Base-by-base conservation (phyloP, 2,797 vertebrate species). In the Phrynocephalus vlangalii region DNA sequence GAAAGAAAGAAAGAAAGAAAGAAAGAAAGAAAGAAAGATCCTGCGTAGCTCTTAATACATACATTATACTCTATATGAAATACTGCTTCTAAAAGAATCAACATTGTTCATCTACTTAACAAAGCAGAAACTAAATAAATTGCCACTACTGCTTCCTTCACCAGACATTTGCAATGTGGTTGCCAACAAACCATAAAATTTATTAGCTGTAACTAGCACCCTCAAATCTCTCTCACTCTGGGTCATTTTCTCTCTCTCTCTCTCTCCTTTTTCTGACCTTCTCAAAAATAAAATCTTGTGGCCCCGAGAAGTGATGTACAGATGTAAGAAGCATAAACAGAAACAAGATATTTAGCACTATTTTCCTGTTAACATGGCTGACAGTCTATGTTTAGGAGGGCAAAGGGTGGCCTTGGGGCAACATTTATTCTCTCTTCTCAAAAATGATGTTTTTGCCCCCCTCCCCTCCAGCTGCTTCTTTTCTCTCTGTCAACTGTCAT, bases 141-240 rank as follows among this genome's bases (percentile, higher is more conserved):
- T 93, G 86, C 93, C 90, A 91, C 71, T 91, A 72, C 87, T 0
- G 6, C 87, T 94, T 95, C 91, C 93, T 95, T 50, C 1, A 93
- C 91, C 88, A 88, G 80, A 86, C 87, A 91, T 91, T 93, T 90
- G 92, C 92, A 92, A 95, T 95, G 95, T 95, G 94, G 95, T 94
- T 96, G 94, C 93, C 91, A 95, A 93, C 89, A 91, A 94, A 94
- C 94, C 93, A 92, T 93, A 93, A 95, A 96, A 96, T 95, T 94
- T 93, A 95, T 93, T 79, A 84, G 95, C 94, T 94, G 93, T 90
- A 95, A 94, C 95, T 94, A 93, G 94, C 94, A 92, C 87, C 80
- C 91, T 89, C 83, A 78, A 28, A 82, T 80, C 93, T 90, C 66
- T 28, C 68, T 63, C 18, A 20, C 13, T 63, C 60, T 63, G 15